Conservation (phyloP, 2,113 vertebrate species). For the Holacanthus passer region DNA sequence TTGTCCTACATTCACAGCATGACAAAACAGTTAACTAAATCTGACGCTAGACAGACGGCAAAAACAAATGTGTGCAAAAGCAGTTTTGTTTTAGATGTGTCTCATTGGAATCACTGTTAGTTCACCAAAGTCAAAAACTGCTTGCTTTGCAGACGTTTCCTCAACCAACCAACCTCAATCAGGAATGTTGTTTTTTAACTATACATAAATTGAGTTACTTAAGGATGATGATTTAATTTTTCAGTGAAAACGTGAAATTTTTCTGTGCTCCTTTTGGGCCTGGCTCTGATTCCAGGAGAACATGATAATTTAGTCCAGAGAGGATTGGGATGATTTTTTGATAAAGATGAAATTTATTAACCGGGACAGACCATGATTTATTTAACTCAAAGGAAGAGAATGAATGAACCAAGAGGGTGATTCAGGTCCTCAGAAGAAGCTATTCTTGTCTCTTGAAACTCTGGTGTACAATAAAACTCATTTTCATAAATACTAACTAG, state of each 20-base stretch:
- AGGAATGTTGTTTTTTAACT: not conserved
- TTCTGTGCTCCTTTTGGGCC: conserved; percentile 4
- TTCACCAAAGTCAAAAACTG: not conserved
- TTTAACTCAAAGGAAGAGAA: conserved; percentile 49
- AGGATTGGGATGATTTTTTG: conserved; percentile 45
- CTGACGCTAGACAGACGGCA: not conserved
- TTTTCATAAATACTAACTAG: not conserved
- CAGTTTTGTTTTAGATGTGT: not conserved
- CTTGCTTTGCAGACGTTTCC: too few species aligned
- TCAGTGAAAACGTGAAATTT: not conserved
- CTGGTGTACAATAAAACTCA: not conserved
- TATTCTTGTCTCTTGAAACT: conserved; percentile 23
- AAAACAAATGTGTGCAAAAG: conserved; percentile 16
- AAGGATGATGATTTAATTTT: not conserved
- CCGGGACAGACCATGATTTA: conserved; percentile 48
- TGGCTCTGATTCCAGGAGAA: conserved; percentile 28
- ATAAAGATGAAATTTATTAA: conserved; percentile 47
- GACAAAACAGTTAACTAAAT: conserved; percentile 3
- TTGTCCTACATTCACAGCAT: conserved; percentile 40
- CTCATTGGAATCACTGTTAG: not conserved
- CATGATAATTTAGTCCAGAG: conserved; percentile 20
- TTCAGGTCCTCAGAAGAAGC: conserved; percentile 16
- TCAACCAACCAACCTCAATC: too few species aligned
- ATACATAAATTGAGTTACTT: too few species aligned
- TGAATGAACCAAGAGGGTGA: conserved; percentile 30